phyloP scores from a whole-genome alignment of 92 coral and sea anemone species.

The Porites rus region DNA sequence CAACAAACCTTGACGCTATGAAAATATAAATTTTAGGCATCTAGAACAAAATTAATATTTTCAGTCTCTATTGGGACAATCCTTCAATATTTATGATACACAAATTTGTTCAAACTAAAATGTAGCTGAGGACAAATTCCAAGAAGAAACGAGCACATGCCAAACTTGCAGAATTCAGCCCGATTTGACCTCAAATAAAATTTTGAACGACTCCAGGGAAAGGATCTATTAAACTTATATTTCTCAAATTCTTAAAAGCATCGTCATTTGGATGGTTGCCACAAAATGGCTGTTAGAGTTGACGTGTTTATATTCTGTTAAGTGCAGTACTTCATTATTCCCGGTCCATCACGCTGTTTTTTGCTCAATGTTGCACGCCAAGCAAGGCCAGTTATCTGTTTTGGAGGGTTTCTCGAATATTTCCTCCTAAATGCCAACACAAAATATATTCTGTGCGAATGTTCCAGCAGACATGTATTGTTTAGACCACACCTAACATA shows the following conservation, averaged over 20 bases:
- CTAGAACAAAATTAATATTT: not conserved
- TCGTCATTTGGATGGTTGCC: no score
- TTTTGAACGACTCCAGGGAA: not conserved
- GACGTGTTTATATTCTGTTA: constrained; percentile 12
- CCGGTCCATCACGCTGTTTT: not conserved
- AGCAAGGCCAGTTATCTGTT: not conserved
- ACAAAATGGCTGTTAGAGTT: not conserved
- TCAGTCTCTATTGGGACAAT: no score
- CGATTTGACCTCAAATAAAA: not conserved
- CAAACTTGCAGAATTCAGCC: not conserved
- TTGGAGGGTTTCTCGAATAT: not conserved
- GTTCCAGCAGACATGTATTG: constrained; percentile 32
- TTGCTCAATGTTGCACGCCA: not conserved
- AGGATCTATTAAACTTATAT: not conserved
- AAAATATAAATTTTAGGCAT: not conserved
- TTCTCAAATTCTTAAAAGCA: not conserved
- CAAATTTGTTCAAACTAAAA: not conserved
- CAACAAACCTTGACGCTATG: not conserved
- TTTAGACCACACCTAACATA: constrained; percentile 9
- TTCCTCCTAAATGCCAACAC: not conserved
- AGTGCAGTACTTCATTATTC: not conserved
- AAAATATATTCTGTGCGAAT: constrained; percentile 8
- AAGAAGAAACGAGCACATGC: not conserved
- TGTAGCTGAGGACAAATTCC: not conserved
- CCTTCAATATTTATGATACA: no score